These are phyloP conservation scores for Nasonia longicornis DNA, from an alignment of 1,140 invertebrate genomes.

Conservation along the genomic window DNA sequence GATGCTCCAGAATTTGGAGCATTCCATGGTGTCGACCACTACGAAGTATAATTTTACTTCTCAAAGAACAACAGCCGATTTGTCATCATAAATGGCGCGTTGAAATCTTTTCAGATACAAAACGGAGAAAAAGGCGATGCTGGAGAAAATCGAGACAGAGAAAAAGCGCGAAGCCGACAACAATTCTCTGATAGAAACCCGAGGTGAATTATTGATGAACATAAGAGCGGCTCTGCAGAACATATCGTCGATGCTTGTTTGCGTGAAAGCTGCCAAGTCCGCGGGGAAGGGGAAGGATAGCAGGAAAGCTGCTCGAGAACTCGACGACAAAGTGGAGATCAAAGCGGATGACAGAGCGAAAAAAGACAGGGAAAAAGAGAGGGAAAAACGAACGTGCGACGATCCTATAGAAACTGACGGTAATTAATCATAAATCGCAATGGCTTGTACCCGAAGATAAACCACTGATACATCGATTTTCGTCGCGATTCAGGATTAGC, in stretches of 20 bases:
- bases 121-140: slow-evolving; percentile 66
- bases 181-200: slow-evolving; percentile 52
- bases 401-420: slow-evolving; percentile 35
- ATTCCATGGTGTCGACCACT: slow-evolving; percentile 71
- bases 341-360: not conserved
- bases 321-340: not conserved
- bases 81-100: not conserved
- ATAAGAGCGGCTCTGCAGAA: slow-evolving; percentile 60
- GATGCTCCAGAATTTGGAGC: slow-evolving; percentile 70
- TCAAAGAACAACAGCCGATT: not conserved
- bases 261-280: slow-evolving; percentile 37
- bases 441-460: no score
- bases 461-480: not conserved
- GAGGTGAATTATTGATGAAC: slow-evolving; percentile 58
- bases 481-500: slow-evolving; percentile 51
- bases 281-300: not conserved
- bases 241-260: slow-evolving; percentile 59
- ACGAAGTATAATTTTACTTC: slow-evolving; percentile 59
- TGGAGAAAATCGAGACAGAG: slow-evolving; percentile 65
- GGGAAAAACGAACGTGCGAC: not conserved
- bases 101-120: slow-evolving; percentile 55
- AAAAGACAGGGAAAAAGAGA: not conserved
- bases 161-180: slow-evolving; percentile 62
- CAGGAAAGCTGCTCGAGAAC: not conserved
- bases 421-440: not conserved